Base-by-base conservation (phyloP, 2,113 vertebrate genomes). In the Oncorhynchus masou region DNA sequence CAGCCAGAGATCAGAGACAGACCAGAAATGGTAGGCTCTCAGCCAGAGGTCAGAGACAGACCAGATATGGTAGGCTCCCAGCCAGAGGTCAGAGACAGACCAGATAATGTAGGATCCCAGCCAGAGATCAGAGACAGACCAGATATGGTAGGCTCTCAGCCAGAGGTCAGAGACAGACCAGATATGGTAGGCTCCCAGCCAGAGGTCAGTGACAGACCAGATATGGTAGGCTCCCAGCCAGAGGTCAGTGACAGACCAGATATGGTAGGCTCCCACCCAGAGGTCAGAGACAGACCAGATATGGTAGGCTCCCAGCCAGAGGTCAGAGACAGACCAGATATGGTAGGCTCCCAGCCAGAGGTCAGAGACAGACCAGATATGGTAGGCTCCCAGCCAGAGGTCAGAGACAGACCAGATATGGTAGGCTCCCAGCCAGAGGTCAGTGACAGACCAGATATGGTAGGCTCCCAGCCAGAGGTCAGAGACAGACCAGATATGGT, bases 81-180 rank as follows among this genome's bases (percentile, higher is more conserved):
- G 25, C 25, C 82, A 68, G 1, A 57, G 78, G 66, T 60, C 34
- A 57, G 54, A 76, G 73, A 76, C 68, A 74, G 74, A 74, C 62
- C n/a, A n/a, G n/a, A n/a, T n/a, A n/a, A n/a, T n/a, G n/a, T n/a
- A n/a, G n/a, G n/a, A n/a, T n/a, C n/a, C n/a, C n/a, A n/a, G n/a
- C n/a, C n/a, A n/a, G n/a, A n/a, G n/a, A n/a, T 60, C 45, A 57
- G 54, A 76, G 73, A 76, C 25, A 25, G 25, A 25, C 1, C n/a
- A 25, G 25, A 25, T 25, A 25, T 25, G 25, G 25, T 25, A 25
- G 25, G 25, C 25, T 25, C 25, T 2, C 25, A 25, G 25, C 25
- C 82, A 68, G 1, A 57, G 78, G 66, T 60, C 34, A 57, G 54
- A 76, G 73, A 76, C 68, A 74, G 74, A 74, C n/a, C 62, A 16